phyloP scores from a whole-genome alignment of 2,888 invertebrate species.

The Fabriciana adippe region DNA sequence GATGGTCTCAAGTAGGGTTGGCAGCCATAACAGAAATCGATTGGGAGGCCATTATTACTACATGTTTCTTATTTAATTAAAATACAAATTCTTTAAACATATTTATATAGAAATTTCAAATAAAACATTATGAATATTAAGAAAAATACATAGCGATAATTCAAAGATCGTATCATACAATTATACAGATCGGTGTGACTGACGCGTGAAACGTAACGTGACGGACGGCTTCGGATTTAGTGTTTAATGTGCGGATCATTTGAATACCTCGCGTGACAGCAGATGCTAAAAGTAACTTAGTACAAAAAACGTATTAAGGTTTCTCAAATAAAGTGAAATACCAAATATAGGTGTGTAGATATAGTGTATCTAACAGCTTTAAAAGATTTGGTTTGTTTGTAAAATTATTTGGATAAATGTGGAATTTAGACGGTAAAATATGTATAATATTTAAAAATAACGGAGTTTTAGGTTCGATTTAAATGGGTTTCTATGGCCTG shows the following conservation, averaged over 20 bases:
- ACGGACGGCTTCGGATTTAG: conserved; percentile 28
- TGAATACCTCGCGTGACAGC: conserved; percentile 19
- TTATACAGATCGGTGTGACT: conserved; percentile 31
- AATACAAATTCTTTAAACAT: neutral
- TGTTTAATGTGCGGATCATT: conserved; percentile 27
- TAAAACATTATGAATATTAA: conserved; percentile 1
- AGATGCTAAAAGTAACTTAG: conserved; percentile 2
- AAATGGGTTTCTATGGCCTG: too few relatives aligned
- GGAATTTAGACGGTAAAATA: too few relatives aligned
- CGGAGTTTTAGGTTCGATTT: too few relatives aligned
- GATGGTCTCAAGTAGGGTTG: too few relatives aligned
- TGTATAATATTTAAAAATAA: too few relatives aligned
- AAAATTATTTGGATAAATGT: too few relatives aligned
- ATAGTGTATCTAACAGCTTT: too few relatives aligned
- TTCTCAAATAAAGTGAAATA: too few relatives aligned
- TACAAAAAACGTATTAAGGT: neutral
- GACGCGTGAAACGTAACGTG: conserved; percentile 40
- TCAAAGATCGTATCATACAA: conserved; percentile 25
- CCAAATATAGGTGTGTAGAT: too few relatives aligned
- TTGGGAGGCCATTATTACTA: too few relatives aligned
- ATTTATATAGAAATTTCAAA: neutral
- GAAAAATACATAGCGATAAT: conserved; percentile 8
- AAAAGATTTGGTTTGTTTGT: too few relatives aligned
- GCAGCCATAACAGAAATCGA: too few relatives aligned
- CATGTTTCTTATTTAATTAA: neutral